A percentile compares a stretch with the other conserved stretches of the same genome.
Conservation (phyloP, 2,888 invertebrate genomes). For the Elaeidobius kamerunicus region DNA sequence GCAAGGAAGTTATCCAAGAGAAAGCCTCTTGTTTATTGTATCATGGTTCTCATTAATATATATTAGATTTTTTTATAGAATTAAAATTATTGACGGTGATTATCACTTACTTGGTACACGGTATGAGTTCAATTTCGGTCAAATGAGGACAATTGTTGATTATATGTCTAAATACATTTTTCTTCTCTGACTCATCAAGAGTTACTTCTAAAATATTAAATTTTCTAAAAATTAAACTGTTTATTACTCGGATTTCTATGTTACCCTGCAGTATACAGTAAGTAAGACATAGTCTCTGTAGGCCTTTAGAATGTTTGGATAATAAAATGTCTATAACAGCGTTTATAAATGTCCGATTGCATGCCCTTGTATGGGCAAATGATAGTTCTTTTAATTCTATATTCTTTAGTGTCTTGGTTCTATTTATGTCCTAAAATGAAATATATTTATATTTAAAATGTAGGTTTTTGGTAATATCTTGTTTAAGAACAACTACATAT, state of each 20-base stretch:
- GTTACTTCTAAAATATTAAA: slow-evolving; percentile 31
- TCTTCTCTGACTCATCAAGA: slow-evolving; percentile 26
- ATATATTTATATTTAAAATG: too few species aligned
- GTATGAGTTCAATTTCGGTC: slow-evolving; percentile 27
- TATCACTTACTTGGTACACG: slow-evolving; percentile 30
- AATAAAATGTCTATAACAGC: slow-evolving; percentile 28
- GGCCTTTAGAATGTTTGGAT: slow-evolving; percentile 33
- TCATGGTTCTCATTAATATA: too few species aligned
- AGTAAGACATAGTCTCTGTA: slow-evolving; percentile 33
- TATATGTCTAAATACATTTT: slow-evolving; percentile 29
- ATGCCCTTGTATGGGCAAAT: slow-evolving; percentile 25
- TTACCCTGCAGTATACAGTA: slow-evolving; percentile 36
- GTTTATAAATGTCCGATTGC: slow-evolving; percentile 27
- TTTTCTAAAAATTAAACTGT: slow-evolving; percentile 29
- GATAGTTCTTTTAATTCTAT: slow-evolving; percentile 29
- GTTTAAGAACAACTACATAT: too few species aligned
- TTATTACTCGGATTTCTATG: slow-evolving; percentile 29
- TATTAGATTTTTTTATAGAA: too few species aligned
- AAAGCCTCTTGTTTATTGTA: too few species aligned
- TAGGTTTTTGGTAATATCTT: too few species aligned
- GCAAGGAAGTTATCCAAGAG: too few species aligned
- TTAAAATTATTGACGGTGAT: too few species aligned
- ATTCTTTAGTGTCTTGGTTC: slow-evolving; percentile 22
- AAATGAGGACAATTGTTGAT: slow-evolving; percentile 30
- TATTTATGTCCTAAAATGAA: slow-evolving; percentile 27